These are phyloP conservation scores for Halcyon malimbica DNA, from an alignment of 2,113 vertebrate species.

Conservation along the genomic window DNA sequence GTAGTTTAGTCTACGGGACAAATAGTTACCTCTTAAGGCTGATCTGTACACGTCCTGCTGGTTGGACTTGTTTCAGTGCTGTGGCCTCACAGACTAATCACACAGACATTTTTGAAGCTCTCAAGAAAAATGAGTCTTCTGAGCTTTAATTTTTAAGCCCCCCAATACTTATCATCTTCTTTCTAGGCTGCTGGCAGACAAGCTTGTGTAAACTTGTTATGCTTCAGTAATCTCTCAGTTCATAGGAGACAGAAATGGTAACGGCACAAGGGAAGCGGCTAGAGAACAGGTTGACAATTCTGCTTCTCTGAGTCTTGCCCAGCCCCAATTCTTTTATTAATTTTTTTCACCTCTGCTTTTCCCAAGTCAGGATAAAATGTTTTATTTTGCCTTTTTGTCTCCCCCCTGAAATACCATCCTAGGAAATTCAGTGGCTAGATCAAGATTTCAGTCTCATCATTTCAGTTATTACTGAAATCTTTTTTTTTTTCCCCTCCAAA, in stretches of 20 bases:
- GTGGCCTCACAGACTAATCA: background rate
- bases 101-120: background rate
- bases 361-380: background rate
- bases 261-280: background rate
- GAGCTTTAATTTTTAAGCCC: background rate
- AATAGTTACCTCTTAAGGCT: background rate
- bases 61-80: background rate
- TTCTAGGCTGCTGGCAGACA: background rate
- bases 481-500: background rate
- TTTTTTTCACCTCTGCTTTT: background rate
- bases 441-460: background rate
- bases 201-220: background rate
- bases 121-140: background rate
- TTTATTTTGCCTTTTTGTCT: background rate
- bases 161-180: background rate
- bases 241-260: background rate
- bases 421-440: background rate
- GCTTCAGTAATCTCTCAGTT: background rate
- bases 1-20: background rate
- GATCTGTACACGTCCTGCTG: background rate
- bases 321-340: background rate
- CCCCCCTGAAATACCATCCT: background rate
- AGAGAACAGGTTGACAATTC: background rate
- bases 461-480: background rate
- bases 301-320: background rate